Evolutionary conservation across 1,140 invertebrate genomes (phyloP), one percentile per base, ranked within the genome.

Genomic region (Maconellicoccus hirsutus): DNA sequence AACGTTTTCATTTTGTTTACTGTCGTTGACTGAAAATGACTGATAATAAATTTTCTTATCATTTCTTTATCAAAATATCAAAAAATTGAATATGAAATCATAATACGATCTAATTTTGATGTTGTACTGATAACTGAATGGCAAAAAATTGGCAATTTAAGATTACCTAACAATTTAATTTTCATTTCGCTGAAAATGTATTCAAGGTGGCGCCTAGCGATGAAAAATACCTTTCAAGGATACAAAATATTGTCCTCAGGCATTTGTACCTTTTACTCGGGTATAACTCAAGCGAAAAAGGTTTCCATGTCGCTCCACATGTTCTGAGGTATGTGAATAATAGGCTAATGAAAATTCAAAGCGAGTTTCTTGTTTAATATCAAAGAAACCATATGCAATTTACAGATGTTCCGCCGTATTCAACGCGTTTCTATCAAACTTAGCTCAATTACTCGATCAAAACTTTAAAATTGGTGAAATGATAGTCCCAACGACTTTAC

Each of bases 231-330:
- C 78, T 87, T 19, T 79, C 80, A 2, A 91, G 89, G 79, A 89
- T 87, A 0, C 91, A 96, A 79, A 89, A 87, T 69, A 89, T 96
- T 74, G 92, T 98, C 0, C 80, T 99, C 12, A 86, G 92, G 26
- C 96, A 98, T 81, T 82, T 99, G 25, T 97, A 96, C 78, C 83
- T 96, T 19, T 81, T 98, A 1, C 82, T 98, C 19, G 97, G 97
- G 0, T 98, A 96, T 78, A 97, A 93, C 81, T 87, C 90, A 73
- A 87, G 86, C 59, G 96, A 98, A 74, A 91, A 90, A 78, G 81
- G 82, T 21, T 98, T 98, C 78, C 93, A 93, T 75, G 86, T 96
- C 16, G 86, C 92, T n/a, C 93, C 96, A 0, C 83, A 89, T 74
- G 87, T 89, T 76, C 79, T 98, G 52, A 85, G 94, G 90, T 93